Percentiles rank a stretch among this genome's conserved stretches.
These are phyloP conservation scores for Tonatia bakeri DNA, from an alignment of 2,113 vertebrate genomes.

Conservation along the genomic window DNA sequence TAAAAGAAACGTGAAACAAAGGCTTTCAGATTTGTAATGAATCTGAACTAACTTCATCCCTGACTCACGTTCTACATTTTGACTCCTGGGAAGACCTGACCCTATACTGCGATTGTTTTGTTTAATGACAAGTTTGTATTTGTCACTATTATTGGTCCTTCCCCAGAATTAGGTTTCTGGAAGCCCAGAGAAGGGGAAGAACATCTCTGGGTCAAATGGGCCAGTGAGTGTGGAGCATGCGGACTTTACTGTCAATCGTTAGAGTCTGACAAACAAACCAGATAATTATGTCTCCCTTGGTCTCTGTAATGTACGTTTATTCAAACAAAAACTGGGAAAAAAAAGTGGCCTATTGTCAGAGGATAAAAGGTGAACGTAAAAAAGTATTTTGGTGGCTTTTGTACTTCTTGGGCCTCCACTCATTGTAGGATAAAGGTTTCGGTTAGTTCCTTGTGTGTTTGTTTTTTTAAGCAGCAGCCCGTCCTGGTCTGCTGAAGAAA, in stretches of 20 bases:
- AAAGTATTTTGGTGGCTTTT: conserved; percentile 29
- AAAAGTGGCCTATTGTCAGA: neutral
- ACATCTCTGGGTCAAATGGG: too few relatives aligned
- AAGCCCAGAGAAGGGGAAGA: too few relatives aligned
- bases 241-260: conserved; percentile 15
- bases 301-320: neutral
- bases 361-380: neutral
- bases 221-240: too few relatives aligned
- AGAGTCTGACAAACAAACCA: neutral
- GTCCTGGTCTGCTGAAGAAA: neutral
- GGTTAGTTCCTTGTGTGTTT: neutral
- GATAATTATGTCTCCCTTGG: neutral
- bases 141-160: too few relatives aligned
- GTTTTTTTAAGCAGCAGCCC: neutral
- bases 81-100: too few relatives aligned
- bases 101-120: too few relatives aligned
- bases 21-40: too few relatives aligned
- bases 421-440: neutral
- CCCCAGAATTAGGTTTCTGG: too few relatives aligned
- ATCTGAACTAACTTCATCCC: too few relatives aligned
- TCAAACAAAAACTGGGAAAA: neutral
- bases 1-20: too few relatives aligned
- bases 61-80: too few relatives aligned
- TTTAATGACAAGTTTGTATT: too few relatives aligned
- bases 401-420: neutral